Evolutionary conservation across 1,140 invertebrate species (phyloP), one percentile per base, ranked within the genome.

Genomic region (Elysia chlorotica): DNA sequence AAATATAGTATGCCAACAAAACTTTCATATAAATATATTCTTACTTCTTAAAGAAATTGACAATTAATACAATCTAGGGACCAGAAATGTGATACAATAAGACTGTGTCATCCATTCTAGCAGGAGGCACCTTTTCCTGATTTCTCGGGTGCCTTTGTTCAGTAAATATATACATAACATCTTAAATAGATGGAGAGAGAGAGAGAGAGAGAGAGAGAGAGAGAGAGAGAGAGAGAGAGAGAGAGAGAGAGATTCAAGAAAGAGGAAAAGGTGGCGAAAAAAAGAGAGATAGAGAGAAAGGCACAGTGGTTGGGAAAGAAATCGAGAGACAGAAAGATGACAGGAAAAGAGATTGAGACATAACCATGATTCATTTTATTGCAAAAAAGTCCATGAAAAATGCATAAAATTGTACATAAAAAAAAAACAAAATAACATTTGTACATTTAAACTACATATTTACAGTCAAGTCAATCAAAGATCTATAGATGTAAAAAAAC

Each of bases 371-470:
- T 10, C 41, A 14, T 14, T n/a, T 48, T 48, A n/a, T 48, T 14
- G 41, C 10, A 48, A 48, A 48, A 10, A 48, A 14, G n/a, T n/a
- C n/a, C n/a, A 48, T n/a, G n/a, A n/a, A n/a, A n/a, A 48, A 48
- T 10, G n/a, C 41, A 48, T 14, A 48, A 48, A 59, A 21, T 28
- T 10, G 28, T 6, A 17, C 10, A 59, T 10, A 67, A 30, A 67
- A 48, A 67, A 57, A 57, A 19, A 59, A 4, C n/a, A 5, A 70
- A 56, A 54, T 21, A 54, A 63, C 59, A 61, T 10, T n/a, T n/a
- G 14, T 48, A 36, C 37, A 56, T 37, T 66, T 19, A 36, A 23
- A 28, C 57, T 48, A n/a, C 19, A 74, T 21, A 48, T 38, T 33
- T 19, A 72, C 48, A 71, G n/a, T n/a, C n/a, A n/a, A n/a, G n/a